phyloP scores from a whole-genome alignment of 2,888 invertebrate genomes.

The Autographa pulchrina region DNA sequence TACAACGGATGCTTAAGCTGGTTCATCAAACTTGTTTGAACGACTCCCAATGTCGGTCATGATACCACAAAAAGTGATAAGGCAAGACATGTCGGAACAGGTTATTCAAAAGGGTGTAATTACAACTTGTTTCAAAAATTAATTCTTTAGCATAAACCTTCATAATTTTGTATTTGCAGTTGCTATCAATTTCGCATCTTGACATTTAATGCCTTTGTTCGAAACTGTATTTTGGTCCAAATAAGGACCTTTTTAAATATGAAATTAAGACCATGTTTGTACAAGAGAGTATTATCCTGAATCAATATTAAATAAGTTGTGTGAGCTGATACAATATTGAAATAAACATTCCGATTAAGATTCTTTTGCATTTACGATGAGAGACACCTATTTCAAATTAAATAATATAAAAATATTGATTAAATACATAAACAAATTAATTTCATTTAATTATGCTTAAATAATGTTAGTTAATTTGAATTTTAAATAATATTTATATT shows the following conservation, averaged over 20 bases:
- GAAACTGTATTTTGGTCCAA: conserved; percentile 5
- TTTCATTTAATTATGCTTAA: no score
- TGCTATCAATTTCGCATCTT: conserved; percentile 3
- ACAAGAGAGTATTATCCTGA: conserved; percentile 1
- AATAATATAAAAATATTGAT: no score
- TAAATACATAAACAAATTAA: no score
- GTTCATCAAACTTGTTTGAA: conserved; percentile 48
- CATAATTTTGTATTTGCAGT: neutral
- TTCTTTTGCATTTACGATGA: neutral
- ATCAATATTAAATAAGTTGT: conserved; percentile 4
- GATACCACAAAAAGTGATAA: conserved; percentile 46
- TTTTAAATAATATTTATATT: no score
- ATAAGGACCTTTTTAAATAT: neutral
- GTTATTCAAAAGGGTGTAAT: conserved; percentile 28
- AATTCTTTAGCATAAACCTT: conserved; percentile 2
- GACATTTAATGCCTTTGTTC: neutral
- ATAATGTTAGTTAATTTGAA: no score
- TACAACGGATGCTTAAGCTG: conserved; percentile 54
- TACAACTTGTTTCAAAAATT: conserved; percentile 28
- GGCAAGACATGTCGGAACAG: conserved; percentile 32
- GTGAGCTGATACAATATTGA: neutral
- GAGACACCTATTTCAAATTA: no score
- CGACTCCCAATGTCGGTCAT: conserved; percentile 57
- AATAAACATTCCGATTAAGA: neutral
- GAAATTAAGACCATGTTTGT: conserved; percentile 4